Base-by-base conservation (phyloP, 2,113 vertebrate genomes). In the Urocynchramus pylzowi region DNA sequence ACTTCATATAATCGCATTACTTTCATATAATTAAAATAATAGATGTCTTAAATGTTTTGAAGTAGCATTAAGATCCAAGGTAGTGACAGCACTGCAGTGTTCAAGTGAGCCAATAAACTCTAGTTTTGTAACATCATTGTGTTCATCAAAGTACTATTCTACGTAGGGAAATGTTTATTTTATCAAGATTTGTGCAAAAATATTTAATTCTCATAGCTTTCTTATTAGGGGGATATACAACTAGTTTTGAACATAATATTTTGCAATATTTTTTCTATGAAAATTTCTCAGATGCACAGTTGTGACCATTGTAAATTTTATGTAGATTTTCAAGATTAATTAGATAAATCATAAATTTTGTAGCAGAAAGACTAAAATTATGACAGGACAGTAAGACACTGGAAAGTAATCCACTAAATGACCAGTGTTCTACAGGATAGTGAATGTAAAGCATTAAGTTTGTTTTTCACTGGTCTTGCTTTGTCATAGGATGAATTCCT, bases 71-170 rank as follows among this genome's bases (percentile, higher is more conserved):
- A 65, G n/a, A 81, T 85, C 49, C 56, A 89, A 33, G 23, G 39
- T 73, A 70, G 59, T 85, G 49, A 77, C 59, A 88, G 41, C 84
- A 84, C 87, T 87, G 88, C 30, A 41, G 24, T 90, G 68, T 93
- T 85, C 47, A 94, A 91, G 82, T 96, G 63, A 74, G 71, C 57
- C 90, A 56, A 61, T 76, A 64, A 89, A 76, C 37, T 45, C 31
- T 90, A 75, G 76, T 84, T 89, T 65, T 75, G 7, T 97, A 89
- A 76, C 60, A 90, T 42, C 7, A 4, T 95, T 24, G 20, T 57
- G 59, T 95, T 87, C 44, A 81, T 93, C 47, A 68, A 42, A 91
- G 27, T 93, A 95, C 67, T 96, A 24, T 89, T 90, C 67, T 95
- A 11, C 67, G 28, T 77, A 74, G 26, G 84, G 10, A 49, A 87